Evolutionary conservation across 2,113 vertebrate genomes (phyloP).

Genomic region (Piprites chloris): DNA sequence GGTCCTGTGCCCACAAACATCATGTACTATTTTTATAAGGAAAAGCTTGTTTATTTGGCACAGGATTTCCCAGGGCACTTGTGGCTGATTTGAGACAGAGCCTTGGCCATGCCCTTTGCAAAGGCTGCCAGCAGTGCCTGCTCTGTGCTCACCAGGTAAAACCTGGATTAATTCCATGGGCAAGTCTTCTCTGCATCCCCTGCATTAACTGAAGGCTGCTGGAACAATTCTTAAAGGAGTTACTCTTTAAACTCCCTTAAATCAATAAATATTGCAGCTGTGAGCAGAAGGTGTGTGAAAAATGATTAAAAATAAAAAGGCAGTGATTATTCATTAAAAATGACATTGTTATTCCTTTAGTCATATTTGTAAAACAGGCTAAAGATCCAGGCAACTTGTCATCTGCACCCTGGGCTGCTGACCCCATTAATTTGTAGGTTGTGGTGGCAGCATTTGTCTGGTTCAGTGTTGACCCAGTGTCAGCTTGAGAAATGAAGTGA

Average conservation of each 20-base stretch:
- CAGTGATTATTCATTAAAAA: neutral
- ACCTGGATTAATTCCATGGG: neutral
- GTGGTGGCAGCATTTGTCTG: slow-evolving; percentile 7
- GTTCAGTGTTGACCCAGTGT: neutral
- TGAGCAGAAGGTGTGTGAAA: neutral
- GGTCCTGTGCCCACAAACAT: neutral
- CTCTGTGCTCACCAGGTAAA: neutral
- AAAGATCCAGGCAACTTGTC: neutral
- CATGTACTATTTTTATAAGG: neutral
- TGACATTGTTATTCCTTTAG: neutral
- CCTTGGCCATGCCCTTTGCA: neutral
- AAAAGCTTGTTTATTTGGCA: neutral
- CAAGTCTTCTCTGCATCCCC: neutral
- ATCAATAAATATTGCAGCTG: neutral
- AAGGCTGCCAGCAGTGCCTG: neutral
- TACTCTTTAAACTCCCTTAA: neutral
- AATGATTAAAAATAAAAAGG: neutral
- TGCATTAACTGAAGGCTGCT: neutral
- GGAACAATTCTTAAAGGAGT: neutral
- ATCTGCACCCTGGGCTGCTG: neutral
- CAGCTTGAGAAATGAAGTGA: slow-evolving; percentile 20
- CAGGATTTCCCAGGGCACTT: neutral
- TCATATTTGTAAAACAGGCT: neutral
- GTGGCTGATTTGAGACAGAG: neutral
- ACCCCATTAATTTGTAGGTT: neutral